These are phyloP conservation scores for Troides helena DNA, from an alignment of 2,888 invertebrate genomes.

Conservation along the genomic window DNA sequence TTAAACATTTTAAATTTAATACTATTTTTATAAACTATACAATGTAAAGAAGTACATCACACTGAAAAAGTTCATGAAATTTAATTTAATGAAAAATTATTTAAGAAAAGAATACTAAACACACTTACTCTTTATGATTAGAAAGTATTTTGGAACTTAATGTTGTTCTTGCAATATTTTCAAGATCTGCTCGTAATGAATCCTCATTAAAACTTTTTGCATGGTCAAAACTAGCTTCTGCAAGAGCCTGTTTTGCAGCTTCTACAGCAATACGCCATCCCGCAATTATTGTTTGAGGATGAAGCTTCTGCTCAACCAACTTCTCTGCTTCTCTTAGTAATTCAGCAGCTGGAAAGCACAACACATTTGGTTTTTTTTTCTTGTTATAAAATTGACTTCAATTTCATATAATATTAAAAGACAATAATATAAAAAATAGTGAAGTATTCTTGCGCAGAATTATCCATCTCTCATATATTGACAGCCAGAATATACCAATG, in stretches of 20 bases:
- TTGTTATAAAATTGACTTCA: too few species aligned
- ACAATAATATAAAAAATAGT: too few species aligned
- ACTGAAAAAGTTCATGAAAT: too few species aligned
- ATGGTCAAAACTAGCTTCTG: constrained; percentile 89
- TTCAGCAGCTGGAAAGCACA: constrained; percentile 87
- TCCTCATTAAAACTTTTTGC: constrained; percentile 84
- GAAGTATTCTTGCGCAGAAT: too few species aligned
- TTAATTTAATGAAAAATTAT: background rate
- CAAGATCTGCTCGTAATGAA: constrained; percentile 90
- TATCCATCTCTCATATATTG: too few species aligned
- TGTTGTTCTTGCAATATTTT: constrained; percentile 98
- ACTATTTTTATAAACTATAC: too few species aligned
- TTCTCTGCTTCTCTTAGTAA: constrained; percentile 97
- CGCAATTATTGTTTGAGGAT: constrained; percentile 98
- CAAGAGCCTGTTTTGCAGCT: constrained; percentile 91
- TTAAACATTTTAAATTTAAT: background rate
- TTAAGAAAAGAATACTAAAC: background rate
- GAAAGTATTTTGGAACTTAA: constrained; percentile 98
- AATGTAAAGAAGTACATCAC: too few species aligned
- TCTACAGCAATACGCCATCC: constrained; percentile 96
- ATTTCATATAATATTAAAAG: too few species aligned
- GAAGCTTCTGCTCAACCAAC: constrained; percentile 94
- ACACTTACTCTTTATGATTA: constrained; percentile 92
- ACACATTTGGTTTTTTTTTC: too few species aligned
- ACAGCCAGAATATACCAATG: too few species aligned